phyloP scores from a whole-genome alignment of 2,797 vertebrate genomes.

The Catostomus latipinnis region DNA sequence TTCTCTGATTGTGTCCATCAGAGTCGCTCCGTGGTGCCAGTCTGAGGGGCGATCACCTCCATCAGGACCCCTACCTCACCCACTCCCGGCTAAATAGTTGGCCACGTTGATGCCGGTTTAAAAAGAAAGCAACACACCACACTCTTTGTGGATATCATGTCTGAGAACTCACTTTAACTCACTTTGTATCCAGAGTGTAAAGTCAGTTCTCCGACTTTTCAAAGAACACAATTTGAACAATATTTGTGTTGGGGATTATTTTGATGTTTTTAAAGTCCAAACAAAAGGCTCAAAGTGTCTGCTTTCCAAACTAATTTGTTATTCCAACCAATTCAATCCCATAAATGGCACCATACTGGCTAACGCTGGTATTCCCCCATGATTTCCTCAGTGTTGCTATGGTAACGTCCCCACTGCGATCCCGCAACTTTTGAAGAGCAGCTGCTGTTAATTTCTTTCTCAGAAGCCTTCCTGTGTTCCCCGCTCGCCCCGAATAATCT shows the following conservation, averaged over 20 bases:
- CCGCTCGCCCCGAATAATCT: constrained; percentile 87
- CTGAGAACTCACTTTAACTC: constrained; percentile 78
- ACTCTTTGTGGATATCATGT: constrained; percentile 63
- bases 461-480: constrained; percentile 73
- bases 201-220: constrained; percentile 81
- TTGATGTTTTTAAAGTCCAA: not conserved
- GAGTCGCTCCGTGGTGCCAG: constrained; percentile 71
- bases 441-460: constrained; percentile 73
- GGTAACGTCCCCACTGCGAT: constrained; percentile 77
- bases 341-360: constrained; percentile 83
- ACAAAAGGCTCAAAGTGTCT: constrained; percentile 57
- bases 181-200: constrained; percentile 52
- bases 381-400: constrained; percentile 81
- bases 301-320: constrained; percentile 62
- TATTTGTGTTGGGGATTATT: constrained; percentile 8
- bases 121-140: constrained; percentile 70
- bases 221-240: constrained; percentile 43
- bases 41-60: constrained; percentile 95
- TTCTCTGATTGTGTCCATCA: constrained; percentile 76
- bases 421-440: constrained; percentile 80
- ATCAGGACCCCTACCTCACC: constrained; percentile 80
- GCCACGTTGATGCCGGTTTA: constrained; percentile 95
- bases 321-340: constrained; percentile 64
- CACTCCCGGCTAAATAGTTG: constrained; percentile 81
- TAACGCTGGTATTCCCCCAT: constrained; percentile 79